These are phyloP conservation scores for Leucophenga varia DNA, from an alignment of 1,140 invertebrate species.

Conservation along the genomic window DNA sequence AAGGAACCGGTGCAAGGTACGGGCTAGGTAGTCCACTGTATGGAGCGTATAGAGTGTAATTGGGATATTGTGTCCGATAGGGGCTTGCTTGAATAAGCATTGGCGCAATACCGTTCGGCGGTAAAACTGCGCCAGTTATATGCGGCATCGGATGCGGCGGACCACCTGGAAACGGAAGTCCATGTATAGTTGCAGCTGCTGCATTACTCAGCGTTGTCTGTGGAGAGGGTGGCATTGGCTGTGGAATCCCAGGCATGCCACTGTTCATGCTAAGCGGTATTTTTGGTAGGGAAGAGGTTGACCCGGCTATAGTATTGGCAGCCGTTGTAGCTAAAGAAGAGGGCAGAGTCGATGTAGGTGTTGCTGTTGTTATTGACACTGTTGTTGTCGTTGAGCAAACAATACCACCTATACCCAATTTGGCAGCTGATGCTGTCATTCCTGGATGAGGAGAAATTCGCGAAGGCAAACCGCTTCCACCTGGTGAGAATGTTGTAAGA, in stretches of 20 bases:
- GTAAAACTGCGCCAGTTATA: slow-evolving; percentile 57
- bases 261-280: slow-evolving; percentile 13
- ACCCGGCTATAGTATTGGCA: slow-evolving; percentile 8
- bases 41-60: slow-evolving; percentile 68
- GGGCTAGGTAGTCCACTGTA: slow-evolving; percentile 70
- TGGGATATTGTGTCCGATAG: slow-evolving; percentile 66
- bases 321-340: slow-evolving; percentile 23
- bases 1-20: slow-evolving; percentile 64
- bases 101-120: slow-evolving; percentile 53
- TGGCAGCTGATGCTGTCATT: slow-evolving; percentile 11
- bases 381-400: slow-evolving; percentile 2
- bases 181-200: slow-evolving; percentile 1
- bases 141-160: slow-evolving; percentile 31
- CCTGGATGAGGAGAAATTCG: slow-evolving; percentile 23
- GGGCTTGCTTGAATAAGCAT: slow-evolving; percentile 64
- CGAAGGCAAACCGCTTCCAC: slow-evolving; percentile 15
- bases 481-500: slow-evolving; percentile 23
- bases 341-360: no score
- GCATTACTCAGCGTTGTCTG: slow-evolving; percentile 6
- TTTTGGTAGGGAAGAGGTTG: no score
- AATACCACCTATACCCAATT: no score
- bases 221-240: slow-evolving; percentile 21
- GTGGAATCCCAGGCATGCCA: slow-evolving; percentile 18
- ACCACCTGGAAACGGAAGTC: slow-evolving; percentile 27
- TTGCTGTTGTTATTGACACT: neutral